Percentiles rank a stretch among this genome's conserved stretches.
These are phyloP conservation scores for Sphaerophoria rueppellii DNA, from an alignment of 2,888 invertebrate species.

Conservation along the genomic window DNA sequence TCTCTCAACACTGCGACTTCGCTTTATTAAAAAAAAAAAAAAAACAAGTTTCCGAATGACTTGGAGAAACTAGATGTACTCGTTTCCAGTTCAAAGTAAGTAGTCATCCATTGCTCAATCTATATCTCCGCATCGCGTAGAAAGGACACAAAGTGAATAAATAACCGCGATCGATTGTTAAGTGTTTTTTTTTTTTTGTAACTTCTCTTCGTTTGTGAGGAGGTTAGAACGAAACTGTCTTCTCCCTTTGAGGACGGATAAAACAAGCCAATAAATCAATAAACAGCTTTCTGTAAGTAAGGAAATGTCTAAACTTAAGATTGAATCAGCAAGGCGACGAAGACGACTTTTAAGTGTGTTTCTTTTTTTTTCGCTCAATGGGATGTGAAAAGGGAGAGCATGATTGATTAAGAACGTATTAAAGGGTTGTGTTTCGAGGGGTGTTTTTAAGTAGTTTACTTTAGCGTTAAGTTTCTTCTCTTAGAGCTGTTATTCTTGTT, in stretches of 20 bases:
- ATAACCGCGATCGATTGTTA: conserved; percentile 59
- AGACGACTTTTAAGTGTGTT: conserved; percentile 31
- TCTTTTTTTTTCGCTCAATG: conserved; percentile 6
- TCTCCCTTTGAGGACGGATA: conserved; percentile 7
- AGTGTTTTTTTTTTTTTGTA: conserved; percentile 40
- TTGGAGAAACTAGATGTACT: neutral
- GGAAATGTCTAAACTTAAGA: conserved; percentile 48
- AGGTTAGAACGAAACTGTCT: neutral
- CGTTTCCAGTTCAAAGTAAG: conserved; percentile 32
- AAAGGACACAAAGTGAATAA: conserved; percentile 30
- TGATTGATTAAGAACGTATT: conserved; percentile 48
- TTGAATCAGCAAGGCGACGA: conserved; percentile 55
- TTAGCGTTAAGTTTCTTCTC: conserved; percentile 8
- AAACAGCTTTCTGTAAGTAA: conserved; percentile 50
- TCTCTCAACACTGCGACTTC: conserved; percentile 33
- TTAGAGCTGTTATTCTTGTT: neutral
- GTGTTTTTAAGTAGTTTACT: conserved; percentile 42
- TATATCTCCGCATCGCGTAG: conserved; percentile 30
- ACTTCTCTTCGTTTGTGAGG: neutral
- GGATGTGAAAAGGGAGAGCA: conserved; percentile 12
- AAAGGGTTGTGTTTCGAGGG: conserved; percentile 36
- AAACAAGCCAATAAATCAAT: conserved; percentile 63
- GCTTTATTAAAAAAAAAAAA: no score
- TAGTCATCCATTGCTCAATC: conserved; percentile 33
- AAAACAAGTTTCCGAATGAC: neutral